These are phyloP conservation scores for Phataginus tetradactyla DNA, from an alignment of 2,797 vertebrate genomes.

Conservation along the genomic window DNA sequence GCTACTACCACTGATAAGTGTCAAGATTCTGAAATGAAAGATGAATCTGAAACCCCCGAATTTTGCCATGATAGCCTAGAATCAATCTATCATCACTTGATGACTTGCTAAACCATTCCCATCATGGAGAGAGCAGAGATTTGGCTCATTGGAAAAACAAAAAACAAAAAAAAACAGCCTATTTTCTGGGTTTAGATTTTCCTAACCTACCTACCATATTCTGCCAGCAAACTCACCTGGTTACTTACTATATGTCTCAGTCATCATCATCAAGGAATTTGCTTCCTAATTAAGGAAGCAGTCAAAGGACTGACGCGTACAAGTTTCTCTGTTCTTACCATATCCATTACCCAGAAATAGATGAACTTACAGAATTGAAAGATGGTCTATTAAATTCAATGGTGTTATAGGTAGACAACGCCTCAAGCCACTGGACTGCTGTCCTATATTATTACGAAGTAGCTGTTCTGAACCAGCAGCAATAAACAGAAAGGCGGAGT, in stretches of 20 bases:
- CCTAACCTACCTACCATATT: neutral
- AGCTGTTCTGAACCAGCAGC: neutral
- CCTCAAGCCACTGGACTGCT: neutral
- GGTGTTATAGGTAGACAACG: neutral
- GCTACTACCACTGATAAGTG: neutral
- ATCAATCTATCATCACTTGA: neutral
- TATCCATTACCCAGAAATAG: neutral
- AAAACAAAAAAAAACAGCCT: neutral
- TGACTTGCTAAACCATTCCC: neutral
- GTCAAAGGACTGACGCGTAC: neutral
- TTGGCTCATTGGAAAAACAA: neutral
- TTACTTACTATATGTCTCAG: neutral
- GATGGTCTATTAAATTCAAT: neutral
- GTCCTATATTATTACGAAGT: neutral
- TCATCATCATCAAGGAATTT: conserved; percentile 1
- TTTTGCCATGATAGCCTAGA: neutral
- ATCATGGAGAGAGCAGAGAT: neutral
- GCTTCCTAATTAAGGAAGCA: neutral
- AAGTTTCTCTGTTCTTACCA: neutral
- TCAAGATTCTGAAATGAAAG: neutral
- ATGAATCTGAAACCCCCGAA: neutral
- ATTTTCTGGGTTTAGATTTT: neutral
- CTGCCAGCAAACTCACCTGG: conserved; percentile 20
- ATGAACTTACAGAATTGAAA: neutral
- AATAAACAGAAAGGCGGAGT: neutral